Evolutionary conservation across 2,888 invertebrate species (phyloP).

Genomic region (Pseudolycoriella hygida): DNA sequence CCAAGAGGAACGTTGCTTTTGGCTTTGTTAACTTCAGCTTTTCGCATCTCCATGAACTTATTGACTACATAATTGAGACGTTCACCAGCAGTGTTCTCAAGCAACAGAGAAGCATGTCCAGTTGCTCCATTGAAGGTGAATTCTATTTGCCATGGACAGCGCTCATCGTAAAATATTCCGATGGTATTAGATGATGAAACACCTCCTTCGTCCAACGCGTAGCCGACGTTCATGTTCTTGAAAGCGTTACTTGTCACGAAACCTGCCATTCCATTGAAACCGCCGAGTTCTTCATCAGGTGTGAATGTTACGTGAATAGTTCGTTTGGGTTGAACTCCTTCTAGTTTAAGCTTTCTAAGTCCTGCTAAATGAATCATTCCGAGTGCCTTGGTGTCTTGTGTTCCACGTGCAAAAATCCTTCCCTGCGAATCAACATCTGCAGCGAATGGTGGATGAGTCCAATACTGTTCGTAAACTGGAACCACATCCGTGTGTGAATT

Average conservation of each 20-base stretch:
- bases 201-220: slow-evolving; percentile 77
- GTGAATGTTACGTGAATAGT: slow-evolving; percentile 28
- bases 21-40: slow-evolving; percentile 41
- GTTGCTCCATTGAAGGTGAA: slow-evolving; percentile 64
- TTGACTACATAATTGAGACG: slow-evolving; percentile 57
- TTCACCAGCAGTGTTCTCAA: slow-evolving; percentile 68
- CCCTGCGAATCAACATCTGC: slow-evolving; percentile 72
- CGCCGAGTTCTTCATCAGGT: slow-evolving; percentile 74
- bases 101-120: slow-evolving; percentile 72
- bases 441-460: slow-evolving; percentile 78
- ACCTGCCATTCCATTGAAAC: slow-evolving; percentile 58
- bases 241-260: slow-evolving; percentile 61
- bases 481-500: slow-evolving; percentile 98
- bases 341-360: slow-evolving; percentile 28
- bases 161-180: slow-evolving; percentile 53
- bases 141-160: slow-evolving; percentile 65
- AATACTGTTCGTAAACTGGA: slow-evolving; percentile 76
- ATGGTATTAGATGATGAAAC: slow-evolving; percentile 48
- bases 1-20: slow-evolving; percentile 46
- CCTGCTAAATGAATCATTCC: slow-evolving; percentile 61
- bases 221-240: slow-evolving; percentile 58
- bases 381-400: slow-evolving; percentile 77
- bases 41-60: slow-evolving; percentile 42
- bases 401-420: slow-evolving; percentile 71
- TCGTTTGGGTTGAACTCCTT: slow-evolving; percentile 30